Percentiles rank a stretch among this genome's conserved stretches.
Evolutionary conservation across 1,140 invertebrate species (phyloP).

Genomic region (Argopecten irradians): DNA sequence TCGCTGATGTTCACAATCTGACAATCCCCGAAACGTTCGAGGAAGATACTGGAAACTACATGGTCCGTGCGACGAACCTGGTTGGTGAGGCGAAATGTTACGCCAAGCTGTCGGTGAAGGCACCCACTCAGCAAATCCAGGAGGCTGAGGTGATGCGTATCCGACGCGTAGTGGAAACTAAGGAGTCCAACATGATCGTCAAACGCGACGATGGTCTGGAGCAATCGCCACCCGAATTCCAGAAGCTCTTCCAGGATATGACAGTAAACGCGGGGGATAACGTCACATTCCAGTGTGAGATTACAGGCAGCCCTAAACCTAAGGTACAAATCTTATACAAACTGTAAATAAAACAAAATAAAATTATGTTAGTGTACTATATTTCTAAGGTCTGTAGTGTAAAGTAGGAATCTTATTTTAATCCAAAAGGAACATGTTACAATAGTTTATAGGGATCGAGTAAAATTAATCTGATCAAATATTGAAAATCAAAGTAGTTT

Average conservation of each 20-base stretch:
- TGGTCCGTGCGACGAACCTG: conserved; percentile 89
- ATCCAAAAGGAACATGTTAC: too few species aligned
- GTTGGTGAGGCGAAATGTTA: conserved; percentile 78
- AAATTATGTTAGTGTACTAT: too few species aligned
- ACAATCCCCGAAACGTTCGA: conserved; percentile 76
- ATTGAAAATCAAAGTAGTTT: too few species aligned
- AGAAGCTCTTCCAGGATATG: conserved; percentile 73
- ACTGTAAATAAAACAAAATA: too few species aligned
- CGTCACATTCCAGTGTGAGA: conserved; percentile 85
- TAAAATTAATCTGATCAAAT: too few species aligned
- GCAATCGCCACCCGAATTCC: conserved; percentile 74
- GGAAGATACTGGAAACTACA: conserved; percentile 92
- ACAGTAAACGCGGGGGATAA: conserved; percentile 78
- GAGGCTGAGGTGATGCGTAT: conserved; percentile 54
- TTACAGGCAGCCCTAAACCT: conserved; percentile 84
- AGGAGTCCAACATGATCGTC: conserved; percentile 43
- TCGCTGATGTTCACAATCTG: conserved; percentile 89
- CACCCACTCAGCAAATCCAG: conserved; percentile 57
- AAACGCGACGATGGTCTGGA: conserved; percentile 56
- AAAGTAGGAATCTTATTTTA: too few species aligned
- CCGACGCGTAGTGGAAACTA: conserved; percentile 50
- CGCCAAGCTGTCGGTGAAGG: conserved; percentile 78
- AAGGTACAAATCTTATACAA: conserved; percentile 83
- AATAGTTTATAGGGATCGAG: too few species aligned
- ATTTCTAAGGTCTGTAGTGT: too few species aligned